phyloP scores from a whole-genome alignment of 2,888 invertebrate species.

The Trichogramma dendrolimi region DNA sequence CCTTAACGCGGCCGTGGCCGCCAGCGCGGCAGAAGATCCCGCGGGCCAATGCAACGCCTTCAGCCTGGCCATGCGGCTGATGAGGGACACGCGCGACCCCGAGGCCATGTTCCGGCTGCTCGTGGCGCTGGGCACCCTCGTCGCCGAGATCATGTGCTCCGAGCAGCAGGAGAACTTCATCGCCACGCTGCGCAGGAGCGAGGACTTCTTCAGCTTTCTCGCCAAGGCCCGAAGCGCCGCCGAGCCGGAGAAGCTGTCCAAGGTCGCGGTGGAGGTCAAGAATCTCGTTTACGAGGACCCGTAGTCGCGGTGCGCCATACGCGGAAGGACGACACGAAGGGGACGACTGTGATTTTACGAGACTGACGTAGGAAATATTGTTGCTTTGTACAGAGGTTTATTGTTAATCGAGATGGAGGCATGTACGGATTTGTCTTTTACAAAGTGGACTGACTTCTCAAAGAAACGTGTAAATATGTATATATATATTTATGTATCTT shows the following conservation, averaged over 20 bases:
- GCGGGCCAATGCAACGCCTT: conserved; percentile 53
- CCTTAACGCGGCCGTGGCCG: conserved; percentile 67
- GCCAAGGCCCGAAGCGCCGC: not conserved
- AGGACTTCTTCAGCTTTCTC: not conserved
- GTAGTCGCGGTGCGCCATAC: too few relatives aligned
- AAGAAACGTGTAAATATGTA: too few relatives aligned
- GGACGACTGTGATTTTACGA: too few relatives aligned
- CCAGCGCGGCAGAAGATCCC: conserved; percentile 57
- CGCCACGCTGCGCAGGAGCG: not conserved
- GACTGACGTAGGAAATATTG: too few relatives aligned
- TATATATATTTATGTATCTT: too few relatives aligned
- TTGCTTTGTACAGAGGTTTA: too few relatives aligned
- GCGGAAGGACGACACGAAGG: too few relatives aligned
- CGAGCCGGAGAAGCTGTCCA: not conserved
- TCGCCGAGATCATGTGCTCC: not conserved
- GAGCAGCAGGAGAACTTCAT: not conserved
- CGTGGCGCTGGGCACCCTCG: conserved; percentile 74
- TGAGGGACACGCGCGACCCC: conserved; percentile 60
- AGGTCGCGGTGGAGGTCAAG: not conserved
- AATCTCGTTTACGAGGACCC: not conserved
- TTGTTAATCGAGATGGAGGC: too few relatives aligned
- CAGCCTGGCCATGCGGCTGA: conserved; percentile 57
- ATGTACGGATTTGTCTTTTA: too few relatives aligned
- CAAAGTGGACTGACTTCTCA: too few relatives aligned
- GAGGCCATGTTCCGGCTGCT: conserved; percentile 75